A percentile compares a stretch with the other conserved stretches of the same genome.
Evolutionary conservation across 2,797 vertebrate species (phyloP).

Genomic region (Lagodon rhomboides): DNA sequence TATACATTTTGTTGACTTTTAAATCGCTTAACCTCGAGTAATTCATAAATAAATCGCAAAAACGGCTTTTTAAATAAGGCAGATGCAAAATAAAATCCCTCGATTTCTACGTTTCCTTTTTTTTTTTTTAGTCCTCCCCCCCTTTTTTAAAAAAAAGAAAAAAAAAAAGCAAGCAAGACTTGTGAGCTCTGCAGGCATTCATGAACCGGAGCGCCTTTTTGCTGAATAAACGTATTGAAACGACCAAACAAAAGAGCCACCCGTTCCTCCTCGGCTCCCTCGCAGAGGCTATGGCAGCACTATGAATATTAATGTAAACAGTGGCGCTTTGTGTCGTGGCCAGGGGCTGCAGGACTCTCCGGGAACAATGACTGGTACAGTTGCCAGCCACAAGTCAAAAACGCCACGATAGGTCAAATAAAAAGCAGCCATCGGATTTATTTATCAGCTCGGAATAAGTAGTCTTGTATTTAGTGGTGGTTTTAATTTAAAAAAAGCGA

Average conservation of each 20-base stretch:
- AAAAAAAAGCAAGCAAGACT: slow-evolving; percentile 59
- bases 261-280: slow-evolving; percentile 89
- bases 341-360: slow-evolving; percentile 84
- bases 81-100: background rate
- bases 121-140: slow-evolving; percentile 21
- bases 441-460: background rate
- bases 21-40: slow-evolving; percentile 11
- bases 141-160: slow-evolving; percentile 3
- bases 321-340: slow-evolving; percentile 89
- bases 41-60: background rate
- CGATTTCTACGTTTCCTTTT: slow-evolving; percentile 1
- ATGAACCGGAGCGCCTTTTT: slow-evolving; percentile 82
- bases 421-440: background rate
- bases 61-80: background rate
- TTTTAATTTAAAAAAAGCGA: slow-evolving; percentile 10
- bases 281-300: slow-evolving; percentile 87
- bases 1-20: background rate
- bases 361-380: slow-evolving; percentile 88
- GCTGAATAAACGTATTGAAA: slow-evolving; percentile 92
- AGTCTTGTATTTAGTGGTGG: background rate
- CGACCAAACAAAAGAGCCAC: slow-evolving; percentile 90
- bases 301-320: slow-evolving; percentile 93
- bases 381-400: slow-evolving; percentile 73
- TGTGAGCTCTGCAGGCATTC: slow-evolving; percentile 84
- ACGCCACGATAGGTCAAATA: slow-evolving; percentile 46